Percentiles rank a stretch among this genome's conserved stretches.
Evolutionary conservation across 2,797 vertebrate genomes (phyloP).

Genomic region (Heteromormyrus szaboi): DNA sequence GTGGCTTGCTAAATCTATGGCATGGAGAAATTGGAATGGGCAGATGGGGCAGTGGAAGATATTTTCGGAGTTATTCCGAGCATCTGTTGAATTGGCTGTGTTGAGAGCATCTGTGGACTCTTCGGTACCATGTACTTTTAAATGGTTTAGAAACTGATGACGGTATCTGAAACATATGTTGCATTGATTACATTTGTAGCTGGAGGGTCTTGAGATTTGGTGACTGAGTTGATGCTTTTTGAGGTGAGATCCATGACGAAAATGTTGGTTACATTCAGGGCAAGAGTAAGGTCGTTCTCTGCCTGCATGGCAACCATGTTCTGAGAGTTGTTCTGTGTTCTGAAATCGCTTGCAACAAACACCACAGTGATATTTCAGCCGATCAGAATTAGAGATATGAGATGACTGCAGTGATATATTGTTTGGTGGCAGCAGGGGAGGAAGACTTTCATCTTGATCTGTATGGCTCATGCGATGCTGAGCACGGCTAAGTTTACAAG

Average conservation of each 20-base stretch:
- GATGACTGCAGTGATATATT: constrained; percentile 6
- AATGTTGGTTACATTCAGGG: constrained; percentile 59
- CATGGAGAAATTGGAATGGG: constrained; percentile 46
- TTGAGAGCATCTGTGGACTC: constrained; percentile 4
- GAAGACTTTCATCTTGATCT: constrained; percentile 25
- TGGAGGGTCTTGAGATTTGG: constrained; percentile 34
- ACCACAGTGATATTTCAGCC: constrained; percentile 59
- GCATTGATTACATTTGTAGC: constrained; percentile 60
- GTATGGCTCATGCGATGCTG: constrained; percentile 66
- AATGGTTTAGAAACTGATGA: constrained; percentile 52
- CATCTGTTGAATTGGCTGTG: not conserved
- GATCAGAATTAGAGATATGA: constrained; percentile 25
- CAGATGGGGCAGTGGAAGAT: constrained; percentile 61
- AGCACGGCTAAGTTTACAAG: constrained; percentile 61
- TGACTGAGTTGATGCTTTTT: constrained; percentile 60
- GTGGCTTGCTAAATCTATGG: constrained; percentile 53
- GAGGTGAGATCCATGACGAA: constrained; percentile 62
- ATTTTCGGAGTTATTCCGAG: constrained; percentile 23
- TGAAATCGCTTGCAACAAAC: constrained; percentile 56
- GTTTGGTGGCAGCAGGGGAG: constrained; percentile 34
- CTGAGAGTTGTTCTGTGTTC: constrained; percentile 61
- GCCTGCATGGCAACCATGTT: constrained; percentile 59
- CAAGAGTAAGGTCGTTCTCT: constrained; percentile 59
- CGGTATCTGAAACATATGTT: constrained; percentile 50
- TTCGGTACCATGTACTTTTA: constrained; percentile 47